phyloP scores from a whole-genome alignment of 2,797 vertebrate genomes.

The Picus viridis region DNA sequence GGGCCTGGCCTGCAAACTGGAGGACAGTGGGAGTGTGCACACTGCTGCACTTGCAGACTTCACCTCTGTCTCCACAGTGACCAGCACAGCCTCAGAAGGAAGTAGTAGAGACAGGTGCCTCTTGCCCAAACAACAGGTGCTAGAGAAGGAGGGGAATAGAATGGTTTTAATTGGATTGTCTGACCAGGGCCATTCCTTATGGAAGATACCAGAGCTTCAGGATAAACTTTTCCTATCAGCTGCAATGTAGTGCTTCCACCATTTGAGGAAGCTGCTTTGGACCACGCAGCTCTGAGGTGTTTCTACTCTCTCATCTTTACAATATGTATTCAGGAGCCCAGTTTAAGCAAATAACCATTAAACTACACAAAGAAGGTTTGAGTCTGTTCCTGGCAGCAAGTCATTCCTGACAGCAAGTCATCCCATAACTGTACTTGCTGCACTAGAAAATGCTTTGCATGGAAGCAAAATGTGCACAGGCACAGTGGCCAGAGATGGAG shows the following conservation, averaged over 20 bases:
- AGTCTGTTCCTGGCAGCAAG: not conserved
- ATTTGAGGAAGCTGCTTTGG: not conserved
- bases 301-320: not conserved
- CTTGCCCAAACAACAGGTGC: not conserved
- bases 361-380: not conserved
- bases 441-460: not conserved
- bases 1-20: not conserved
- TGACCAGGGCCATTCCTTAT: not conserved
- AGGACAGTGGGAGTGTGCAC: not conserved
- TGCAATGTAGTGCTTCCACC: not conserved
- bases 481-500: not conserved
- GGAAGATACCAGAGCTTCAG: not conserved
- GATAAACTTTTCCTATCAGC: not conserved
- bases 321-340: not conserved
- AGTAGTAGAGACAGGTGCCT: not conserved
- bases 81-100: not conserved
- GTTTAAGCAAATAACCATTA: not conserved
- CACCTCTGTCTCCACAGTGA: not conserved
- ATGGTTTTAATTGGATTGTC: not conserved
- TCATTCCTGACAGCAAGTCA: not conserved
- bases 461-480: not conserved
- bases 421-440: not conserved
- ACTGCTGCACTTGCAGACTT: not conserved
- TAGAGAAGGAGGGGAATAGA: not conserved
- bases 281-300: not conserved